phyloP scores from a whole-genome alignment of 2,113 vertebrate genomes.

The Pseudorectes ferrugineus region DNA sequence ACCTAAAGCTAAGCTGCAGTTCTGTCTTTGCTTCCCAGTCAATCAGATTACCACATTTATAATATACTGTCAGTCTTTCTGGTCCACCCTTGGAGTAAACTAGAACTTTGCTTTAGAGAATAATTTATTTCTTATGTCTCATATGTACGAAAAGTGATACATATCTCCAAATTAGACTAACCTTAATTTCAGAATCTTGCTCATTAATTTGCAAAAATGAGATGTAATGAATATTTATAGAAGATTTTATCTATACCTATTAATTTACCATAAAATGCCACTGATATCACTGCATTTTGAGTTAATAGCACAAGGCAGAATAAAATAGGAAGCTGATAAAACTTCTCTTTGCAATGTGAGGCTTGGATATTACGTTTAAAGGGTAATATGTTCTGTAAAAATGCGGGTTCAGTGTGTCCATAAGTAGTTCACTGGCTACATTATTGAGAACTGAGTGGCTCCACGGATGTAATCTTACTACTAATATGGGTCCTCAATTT shows the following conservation, averaged over 20 bases:
- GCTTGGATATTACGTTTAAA: background rate
- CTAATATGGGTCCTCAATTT: background rate
- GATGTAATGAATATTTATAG: slow-evolving; percentile 75
- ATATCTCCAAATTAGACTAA: slow-evolving; percentile 11
- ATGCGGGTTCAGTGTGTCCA: background rate
- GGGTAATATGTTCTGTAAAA: background rate
- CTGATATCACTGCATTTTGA: slow-evolving; percentile 16
- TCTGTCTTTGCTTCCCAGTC: background rate
- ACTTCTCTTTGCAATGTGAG: background rate
- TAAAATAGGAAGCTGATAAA: slow-evolving; percentile 12
- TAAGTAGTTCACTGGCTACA: background rate
- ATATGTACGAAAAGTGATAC: slow-evolving; percentile 22
- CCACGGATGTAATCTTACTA: background rate
- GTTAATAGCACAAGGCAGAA: background rate
- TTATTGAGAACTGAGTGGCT: background rate
- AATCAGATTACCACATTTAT: background rate
- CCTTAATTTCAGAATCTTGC: slow-evolving; percentile 62
- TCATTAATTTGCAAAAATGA: slow-evolving; percentile 71
- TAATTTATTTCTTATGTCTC: slow-evolving; percentile 38
- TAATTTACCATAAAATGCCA: slow-evolving; percentile 56
- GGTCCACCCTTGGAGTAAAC: background rate
- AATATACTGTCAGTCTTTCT: background rate
- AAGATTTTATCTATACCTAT: slow-evolving; percentile 64
- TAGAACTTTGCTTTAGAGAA: background rate
- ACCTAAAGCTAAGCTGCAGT: background rate